A percentile compares a stretch with the other conserved stretches of the same genome.
phyloP scores from a whole-genome alignment of 1,140 invertebrate species.

The Solenopsis fugax region DNA sequence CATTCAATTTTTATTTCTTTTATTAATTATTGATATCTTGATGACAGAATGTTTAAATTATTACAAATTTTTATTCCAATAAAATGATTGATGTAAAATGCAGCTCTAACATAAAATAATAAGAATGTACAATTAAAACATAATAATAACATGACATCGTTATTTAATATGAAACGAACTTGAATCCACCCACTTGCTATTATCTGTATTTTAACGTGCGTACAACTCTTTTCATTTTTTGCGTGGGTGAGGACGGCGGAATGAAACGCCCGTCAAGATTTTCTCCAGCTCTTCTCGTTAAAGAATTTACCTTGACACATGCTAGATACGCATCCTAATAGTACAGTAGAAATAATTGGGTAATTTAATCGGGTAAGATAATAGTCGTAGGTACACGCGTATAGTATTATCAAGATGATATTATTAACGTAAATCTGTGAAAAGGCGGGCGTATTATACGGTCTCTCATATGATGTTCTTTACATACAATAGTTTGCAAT shows the following conservation, averaged over 20 bases:
- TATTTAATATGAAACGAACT: conserved; percentile 14
- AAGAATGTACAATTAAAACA: neutral
- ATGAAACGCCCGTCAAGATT: conserved; percentile 42
- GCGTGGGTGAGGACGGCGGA: conserved; percentile 28
- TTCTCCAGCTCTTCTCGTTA: conserved; percentile 10
- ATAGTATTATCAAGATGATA: conserved; percentile 29
- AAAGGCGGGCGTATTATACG: neutral
- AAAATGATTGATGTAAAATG: neutral
- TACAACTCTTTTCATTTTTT: conserved; percentile 17
- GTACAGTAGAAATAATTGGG: conserved; percentile 26
- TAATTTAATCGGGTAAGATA: conserved; percentile 46
- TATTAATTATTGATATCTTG: conserved; percentile 13
- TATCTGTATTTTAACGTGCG: neutral
- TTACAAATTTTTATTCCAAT: neutral
- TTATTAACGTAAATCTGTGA: conserved; percentile 25
- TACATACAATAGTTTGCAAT: neutral
- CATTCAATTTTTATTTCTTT: too few relatives aligned
- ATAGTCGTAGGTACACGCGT: conserved; percentile 25
- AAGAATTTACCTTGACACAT: conserved; percentile 37
- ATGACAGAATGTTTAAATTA: neutral
- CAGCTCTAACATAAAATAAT: neutral
- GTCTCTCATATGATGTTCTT: conserved; percentile 14
- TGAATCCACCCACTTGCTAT: neutral
- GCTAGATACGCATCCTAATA: conserved; percentile 30
- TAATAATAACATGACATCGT: neutral